phyloP scores from a whole-genome alignment of 2,113 vertebrate species.

The Azemiops feae region DNA sequence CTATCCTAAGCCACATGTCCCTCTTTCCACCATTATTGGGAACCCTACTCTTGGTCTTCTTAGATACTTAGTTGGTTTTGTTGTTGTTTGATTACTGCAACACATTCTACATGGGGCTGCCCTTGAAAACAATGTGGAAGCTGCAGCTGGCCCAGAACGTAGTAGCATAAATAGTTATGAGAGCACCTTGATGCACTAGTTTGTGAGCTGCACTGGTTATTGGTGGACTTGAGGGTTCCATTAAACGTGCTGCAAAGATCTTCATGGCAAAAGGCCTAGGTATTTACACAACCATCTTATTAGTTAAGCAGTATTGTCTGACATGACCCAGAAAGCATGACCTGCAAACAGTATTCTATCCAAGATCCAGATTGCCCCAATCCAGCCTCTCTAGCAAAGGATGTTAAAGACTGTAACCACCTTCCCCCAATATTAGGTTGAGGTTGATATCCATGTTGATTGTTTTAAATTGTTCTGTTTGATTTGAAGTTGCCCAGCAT shows the following conservation, averaged over 20 bases:
- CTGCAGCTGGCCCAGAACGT: not conserved
- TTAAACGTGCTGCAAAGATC: not conserved
- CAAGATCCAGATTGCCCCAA: not conserved
- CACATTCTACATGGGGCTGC: not conserved
- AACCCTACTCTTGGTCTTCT: not conserved
- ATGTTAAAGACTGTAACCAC: not conserved
- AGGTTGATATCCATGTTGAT: not conserved
- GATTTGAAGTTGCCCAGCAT: not conserved
- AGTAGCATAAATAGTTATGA: not conserved
- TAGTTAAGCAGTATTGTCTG: not conserved
- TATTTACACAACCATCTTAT: not conserved
- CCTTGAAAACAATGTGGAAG: not conserved
- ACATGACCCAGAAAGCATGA: not conserved
- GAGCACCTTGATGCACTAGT: not conserved
- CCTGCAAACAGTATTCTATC: not conserved
- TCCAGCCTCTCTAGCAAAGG: not conserved
- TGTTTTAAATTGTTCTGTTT: not conserved
- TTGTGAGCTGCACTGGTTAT: not conserved
- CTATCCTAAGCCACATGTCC: not conserved
- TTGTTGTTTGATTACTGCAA: not conserved
- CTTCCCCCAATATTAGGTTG: not conserved
- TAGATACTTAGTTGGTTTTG: not conserved
- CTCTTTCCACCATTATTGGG: not conserved
- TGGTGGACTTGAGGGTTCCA: not conserved
- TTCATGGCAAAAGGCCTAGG: not conserved